Base-by-base conservation (phyloP, 1,140 invertebrate species). In the Charaxes varanes region DNA sequence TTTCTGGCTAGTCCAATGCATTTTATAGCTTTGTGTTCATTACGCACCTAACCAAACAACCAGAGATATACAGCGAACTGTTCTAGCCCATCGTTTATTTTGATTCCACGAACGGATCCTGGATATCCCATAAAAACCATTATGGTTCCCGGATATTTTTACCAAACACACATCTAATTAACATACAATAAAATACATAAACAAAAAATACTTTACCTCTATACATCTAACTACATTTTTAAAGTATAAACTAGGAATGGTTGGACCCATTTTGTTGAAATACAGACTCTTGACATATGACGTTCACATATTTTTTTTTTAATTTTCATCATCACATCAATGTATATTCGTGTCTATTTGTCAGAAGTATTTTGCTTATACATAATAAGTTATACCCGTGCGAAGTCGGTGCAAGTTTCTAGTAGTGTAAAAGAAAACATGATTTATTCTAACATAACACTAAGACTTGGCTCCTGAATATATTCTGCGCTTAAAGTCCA, bases 401-500 rank as follows among this genome's bases (percentile, higher is more conserved):
- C 11, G 15, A 17, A 17, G n/a, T 17, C 2, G 7, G 1, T 10
- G 26, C 26, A 34, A n/a, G n/a, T n/a, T n/a, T n/a, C 26, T 37
- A 33, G 35, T 36, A 40, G 30, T 48, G 17, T 4, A 16, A 17
- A 21, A 30, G 24, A 43, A 46, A 38, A 57, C 44, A 34, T 66
- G 56, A 66, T 62, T 64, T 66, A 72, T 64, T 62, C 55, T 44
- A 45, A 34, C 48, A 45, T 58, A 56, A 56, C 53, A 56, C 38
- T 59, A 59, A 62, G 51, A 56, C 41, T 44, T 47, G 36, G 52
- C 53, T 61, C 43, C 52, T 62, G 51, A 63, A 74, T 64, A 65
- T 71, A 65, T 77, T 69, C 62, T 48, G 41, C 54, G 59, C 60
- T 69, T 67, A 63, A 59, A 71, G 59, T 68, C 55, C 62, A 62